Base-by-base conservation (phyloP, 2,888 invertebrate species). In the Tetrapedia diversipes region DNA sequence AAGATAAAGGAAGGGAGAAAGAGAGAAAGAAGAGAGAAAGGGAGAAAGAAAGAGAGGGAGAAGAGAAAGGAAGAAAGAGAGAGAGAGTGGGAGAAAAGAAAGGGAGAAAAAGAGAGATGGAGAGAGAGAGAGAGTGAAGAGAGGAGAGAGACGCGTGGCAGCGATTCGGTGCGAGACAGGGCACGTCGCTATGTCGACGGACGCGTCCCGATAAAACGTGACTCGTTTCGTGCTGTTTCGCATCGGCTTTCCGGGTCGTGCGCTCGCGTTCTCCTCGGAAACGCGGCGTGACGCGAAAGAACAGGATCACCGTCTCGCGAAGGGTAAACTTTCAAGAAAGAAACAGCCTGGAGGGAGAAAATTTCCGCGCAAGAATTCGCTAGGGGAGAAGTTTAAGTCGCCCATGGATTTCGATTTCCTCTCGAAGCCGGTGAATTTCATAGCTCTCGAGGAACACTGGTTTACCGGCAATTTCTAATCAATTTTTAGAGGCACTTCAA, bases 161-260 rank as follows among this genome's bases (percentile, higher is more conserved):
- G 14, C n/a, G 37, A 37, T 27, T 34, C 37, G n/a, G 14, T 37
- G 37, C 16, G 49, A 49, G 49, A 63, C 49, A 27, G 19, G 39
- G 39, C 29, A 39, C 53, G 63, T 63, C 59, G 59, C 41, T 29
- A 34, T 53, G 11, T 67, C 67, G 41, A 51, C 43, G 47, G 39
- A 49, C 60, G 49, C 41, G 54, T 53, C 29, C 53, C 41, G 66
- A 45, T 49, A 59, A 70, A 76, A 70, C 76, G 69, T 59, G 57
- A 56, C 65, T 66, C 37, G 64, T 32, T 16, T 41, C 37, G 19
- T 3, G 49, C 14, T 47, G 45, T 27, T 37, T 56, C 56, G 54
- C 29, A 19, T 34, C 32, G 43, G 11, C 24, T n/a, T 6, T 19
- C 53, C 7, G 32, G 16, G 53, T 22, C n/a, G 57, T 27, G 51